Evolutionary conservation across 64 coral and sea anemone genomes (phyloP), one percentile per base, ranked within the genome.

Genomic region (Exaiptasia diaphana): DNA sequence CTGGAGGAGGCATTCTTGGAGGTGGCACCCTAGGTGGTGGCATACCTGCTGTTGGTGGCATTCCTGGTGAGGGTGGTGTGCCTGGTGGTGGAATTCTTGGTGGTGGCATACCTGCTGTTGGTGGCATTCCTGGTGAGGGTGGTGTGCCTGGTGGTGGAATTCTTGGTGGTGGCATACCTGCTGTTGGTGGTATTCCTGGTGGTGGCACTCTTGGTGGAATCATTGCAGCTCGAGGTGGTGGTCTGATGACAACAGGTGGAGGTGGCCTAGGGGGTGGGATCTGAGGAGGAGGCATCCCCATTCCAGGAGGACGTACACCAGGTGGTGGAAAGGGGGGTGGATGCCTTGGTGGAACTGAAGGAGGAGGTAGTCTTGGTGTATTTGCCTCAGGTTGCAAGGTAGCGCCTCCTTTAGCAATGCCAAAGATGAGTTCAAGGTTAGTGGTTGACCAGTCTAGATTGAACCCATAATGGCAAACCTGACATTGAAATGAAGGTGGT

Each of bases 401-500:
- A 53, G 45, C 63, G 39, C 70, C 20, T 2, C 6, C n/a, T 25
- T 78, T 26, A 34, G 54, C 43, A 12, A 90, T 58, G 50, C 78
- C 87, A 53, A 92, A 99, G 45, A 99, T 99, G 22, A 87, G 15
- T 67, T 99, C 90, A 32, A 99, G 87, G 81, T 99, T 99, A 23
- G 89, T 88, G n/a, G 40, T 75, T 1, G 95, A 91, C 95, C 95
- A 99, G 80, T 99, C 82, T 5, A 99, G 79, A 77, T 99, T 99
- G 68, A 99, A 99, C 20, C 95, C 95, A 80, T 92, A 99, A 26
- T 74, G 90, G 39, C 95, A 99, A 2, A 39, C 61, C 59, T 75
- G 90, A 67, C 95, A 99, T 74, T 93, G 95, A 56, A 99, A 99
- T 27, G 95, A 99, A 2, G 95, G 95, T 10, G 95, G 89, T 27